Evolutionary conservation across 2,888 invertebrate genomes (phyloP).

Genomic region (Hartigia nigra): DNA sequence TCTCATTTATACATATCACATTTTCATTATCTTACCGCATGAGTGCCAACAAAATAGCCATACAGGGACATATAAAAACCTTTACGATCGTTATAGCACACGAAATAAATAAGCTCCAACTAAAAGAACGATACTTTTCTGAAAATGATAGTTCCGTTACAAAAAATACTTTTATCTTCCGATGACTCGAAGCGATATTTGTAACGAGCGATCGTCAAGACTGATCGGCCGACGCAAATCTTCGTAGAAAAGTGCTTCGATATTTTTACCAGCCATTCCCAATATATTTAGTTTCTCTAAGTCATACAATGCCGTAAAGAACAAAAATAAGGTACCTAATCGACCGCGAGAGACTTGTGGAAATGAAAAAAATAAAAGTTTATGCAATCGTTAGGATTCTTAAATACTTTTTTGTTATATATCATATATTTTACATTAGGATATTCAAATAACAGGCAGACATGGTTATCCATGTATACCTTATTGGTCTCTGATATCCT

Average conservation of each 20-base stretch:
- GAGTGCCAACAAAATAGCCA: background rate
- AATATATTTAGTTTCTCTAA: background rate
- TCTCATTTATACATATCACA: background rate
- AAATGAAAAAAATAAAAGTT: background rate
- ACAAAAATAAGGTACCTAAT: background rate
- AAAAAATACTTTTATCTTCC: background rate
- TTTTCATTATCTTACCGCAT: background rate
- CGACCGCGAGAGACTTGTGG: background rate
- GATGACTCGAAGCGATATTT: background rate
- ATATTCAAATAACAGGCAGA: background rate
- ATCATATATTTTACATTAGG: background rate
- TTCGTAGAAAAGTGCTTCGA: background rate
- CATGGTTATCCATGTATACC: background rate
- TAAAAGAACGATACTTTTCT: background rate
- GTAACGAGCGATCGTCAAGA: background rate
- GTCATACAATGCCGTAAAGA: background rate
- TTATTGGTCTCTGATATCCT: background rate
- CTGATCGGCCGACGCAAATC: background rate
- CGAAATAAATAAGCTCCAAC: background rate
- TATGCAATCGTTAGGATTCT: background rate
- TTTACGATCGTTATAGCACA: background rate
- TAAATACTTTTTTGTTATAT: background rate
- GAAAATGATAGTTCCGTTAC: background rate
- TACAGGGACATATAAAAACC: background rate
- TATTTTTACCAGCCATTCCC: background rate